Percentiles rank a stretch among this genome's conserved stretches.
Conservation (phyloP, 2,888 invertebrate species). For the Micropterix aruncella region DNA sequence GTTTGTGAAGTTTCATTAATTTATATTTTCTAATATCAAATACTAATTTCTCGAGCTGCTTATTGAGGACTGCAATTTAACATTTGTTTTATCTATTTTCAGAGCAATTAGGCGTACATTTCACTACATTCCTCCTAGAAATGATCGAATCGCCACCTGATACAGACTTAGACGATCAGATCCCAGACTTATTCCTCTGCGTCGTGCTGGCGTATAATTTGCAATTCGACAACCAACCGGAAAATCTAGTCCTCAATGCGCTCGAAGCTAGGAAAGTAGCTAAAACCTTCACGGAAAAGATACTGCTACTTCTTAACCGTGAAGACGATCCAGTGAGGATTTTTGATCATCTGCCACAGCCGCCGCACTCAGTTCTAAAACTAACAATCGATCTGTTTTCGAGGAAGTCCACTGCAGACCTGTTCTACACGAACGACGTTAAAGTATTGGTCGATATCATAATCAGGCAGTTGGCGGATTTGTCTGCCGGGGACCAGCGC, state of each 20-base stretch:
- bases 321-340: constrained; percentile 87
- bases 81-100: no score
- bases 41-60: no score
- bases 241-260: constrained; percentile 59
- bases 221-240: constrained; percentile 56
- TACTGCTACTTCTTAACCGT: constrained; percentile 73
- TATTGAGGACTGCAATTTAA: no score
- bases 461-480: constrained; percentile 77
- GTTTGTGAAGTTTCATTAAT: constrained; percentile 30
- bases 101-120: constrained; percentile 78
- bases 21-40: not conserved
- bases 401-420: constrained; percentile 60
- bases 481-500: constrained; percentile 77
- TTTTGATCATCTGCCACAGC: constrained; percentile 68
- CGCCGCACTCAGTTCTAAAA: constrained; percentile 77
- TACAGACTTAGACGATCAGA: constrained; percentile 69
- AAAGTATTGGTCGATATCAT: constrained; percentile 90
- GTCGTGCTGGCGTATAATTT: constrained; percentile 80
- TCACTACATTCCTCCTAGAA: constrained; percentile 67
- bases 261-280: constrained; percentile 55
- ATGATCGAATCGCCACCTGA: constrained; percentile 69
- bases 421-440: constrained; percentile 91
- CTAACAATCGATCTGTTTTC: constrained; percentile 79
- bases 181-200: constrained; percentile 73
- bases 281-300: constrained; percentile 83